Percentiles rank a stretch among this genome's conserved stretches.
Conservation (phyloP, 2,888 invertebrate genomes). For the Isotomurus palustris region DNA sequence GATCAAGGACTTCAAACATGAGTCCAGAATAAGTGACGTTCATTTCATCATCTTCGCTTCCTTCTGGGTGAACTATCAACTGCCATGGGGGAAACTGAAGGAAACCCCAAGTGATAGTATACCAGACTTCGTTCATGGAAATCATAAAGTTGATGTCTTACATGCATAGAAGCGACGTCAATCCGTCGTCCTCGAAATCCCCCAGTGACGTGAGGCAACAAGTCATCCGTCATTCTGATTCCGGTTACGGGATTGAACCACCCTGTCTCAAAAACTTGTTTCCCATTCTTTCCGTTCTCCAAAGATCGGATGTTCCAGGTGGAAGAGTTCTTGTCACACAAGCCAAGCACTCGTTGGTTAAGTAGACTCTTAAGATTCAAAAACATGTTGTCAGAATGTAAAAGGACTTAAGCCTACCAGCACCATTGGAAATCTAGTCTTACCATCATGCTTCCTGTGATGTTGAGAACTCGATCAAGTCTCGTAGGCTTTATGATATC, state of each 20-base stretch:
- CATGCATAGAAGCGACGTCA: constrained; percentile 72
- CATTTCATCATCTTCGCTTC: constrained; percentile 53
- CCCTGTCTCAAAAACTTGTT: constrained; percentile 39
- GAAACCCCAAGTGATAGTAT: too few species aligned
- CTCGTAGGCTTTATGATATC: constrained; percentile 70
- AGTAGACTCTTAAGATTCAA: background rate
- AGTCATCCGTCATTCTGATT: constrained; percentile 54
- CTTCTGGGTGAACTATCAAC: constrained; percentile 59
- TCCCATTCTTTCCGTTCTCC: constrained; percentile 38
- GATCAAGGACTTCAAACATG: constrained; percentile 72
- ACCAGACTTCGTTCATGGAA: background rate
- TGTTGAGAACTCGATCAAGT: constrained; percentile 60
- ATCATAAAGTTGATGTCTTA: constrained; percentile 55
- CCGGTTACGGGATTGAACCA: constrained; percentile 38
- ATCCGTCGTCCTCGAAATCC: constrained; percentile 71
- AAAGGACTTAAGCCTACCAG: background rate
- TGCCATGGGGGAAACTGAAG: constrained; percentile 86
- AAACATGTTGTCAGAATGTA: too few species aligned
- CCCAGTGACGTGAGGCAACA: constrained; percentile 74
- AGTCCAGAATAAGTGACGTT: constrained; percentile 63
- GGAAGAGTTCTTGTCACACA: constrained; percentile 29
- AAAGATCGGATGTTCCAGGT: constrained; percentile 38
- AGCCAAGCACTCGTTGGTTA: constrained; percentile 19
- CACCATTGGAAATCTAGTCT: too few species aligned
- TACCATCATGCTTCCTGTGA: constrained; percentile 66